Evolutionary conservation across 2,797 vertebrate species (phyloP).

Genomic region (Garrulus glandarius): DNA sequence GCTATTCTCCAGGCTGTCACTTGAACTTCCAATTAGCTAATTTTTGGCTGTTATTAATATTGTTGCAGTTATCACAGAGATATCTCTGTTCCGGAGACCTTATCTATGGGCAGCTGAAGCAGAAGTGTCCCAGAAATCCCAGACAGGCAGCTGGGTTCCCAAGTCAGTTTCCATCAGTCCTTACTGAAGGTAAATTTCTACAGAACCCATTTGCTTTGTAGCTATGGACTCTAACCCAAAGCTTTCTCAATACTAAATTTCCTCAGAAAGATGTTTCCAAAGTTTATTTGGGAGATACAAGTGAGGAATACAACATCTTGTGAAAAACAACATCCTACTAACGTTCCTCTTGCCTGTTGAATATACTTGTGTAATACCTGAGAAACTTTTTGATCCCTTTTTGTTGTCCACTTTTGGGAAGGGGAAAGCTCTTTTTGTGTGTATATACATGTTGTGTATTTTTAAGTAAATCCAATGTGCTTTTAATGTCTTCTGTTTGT

Average conservation of each 20-base stretch:
- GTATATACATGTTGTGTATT: background rate
- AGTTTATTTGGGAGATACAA: background rate
- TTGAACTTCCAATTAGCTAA: background rate
- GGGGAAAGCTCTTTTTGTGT: background rate
- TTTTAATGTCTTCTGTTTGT: background rate
- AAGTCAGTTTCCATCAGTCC: background rate
- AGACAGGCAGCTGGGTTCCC: background rate
- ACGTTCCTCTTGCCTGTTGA: background rate
- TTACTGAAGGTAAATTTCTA: background rate
- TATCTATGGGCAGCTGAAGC: background rate
- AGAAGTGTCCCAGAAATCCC: background rate
- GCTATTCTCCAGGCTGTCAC: background rate
- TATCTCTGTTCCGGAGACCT: background rate
- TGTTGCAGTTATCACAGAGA: background rate
- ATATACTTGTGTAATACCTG: background rate
- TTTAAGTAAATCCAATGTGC: background rate
- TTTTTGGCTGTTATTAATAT: background rate
- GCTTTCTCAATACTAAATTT: background rate
- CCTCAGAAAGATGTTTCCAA: background rate
- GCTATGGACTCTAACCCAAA: background rate
- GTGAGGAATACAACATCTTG: background rate
- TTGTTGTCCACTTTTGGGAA: background rate
- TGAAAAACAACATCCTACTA: background rate
- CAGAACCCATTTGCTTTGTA: background rate
- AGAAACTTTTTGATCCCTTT: background rate